Evolutionary conservation across 2,797 vertebrate genomes (phyloP).

Genomic region (Novumbra hubbsi): DNA sequence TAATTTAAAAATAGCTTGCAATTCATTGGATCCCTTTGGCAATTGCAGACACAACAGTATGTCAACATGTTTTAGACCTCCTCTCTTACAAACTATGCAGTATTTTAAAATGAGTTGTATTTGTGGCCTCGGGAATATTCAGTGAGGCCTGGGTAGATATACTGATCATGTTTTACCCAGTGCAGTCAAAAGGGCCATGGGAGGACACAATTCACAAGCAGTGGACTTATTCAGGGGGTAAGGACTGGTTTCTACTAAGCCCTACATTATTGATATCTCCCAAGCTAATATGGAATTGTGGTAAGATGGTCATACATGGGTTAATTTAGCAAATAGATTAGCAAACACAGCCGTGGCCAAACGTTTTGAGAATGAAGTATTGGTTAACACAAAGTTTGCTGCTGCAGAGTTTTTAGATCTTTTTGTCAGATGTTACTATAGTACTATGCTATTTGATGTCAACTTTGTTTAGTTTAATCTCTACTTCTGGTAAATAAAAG

Average conservation of each 20-base stretch:
- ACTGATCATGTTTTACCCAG: neutral
- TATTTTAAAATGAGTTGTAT: constrained; percentile 39
- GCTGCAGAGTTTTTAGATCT: no score
- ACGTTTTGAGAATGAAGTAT: no score
- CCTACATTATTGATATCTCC: no score
- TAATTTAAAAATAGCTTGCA: constrained; percentile 31
- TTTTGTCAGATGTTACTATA: no score
- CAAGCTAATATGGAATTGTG: no score
- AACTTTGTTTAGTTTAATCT: no score
- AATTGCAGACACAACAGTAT: constrained; percentile 41
- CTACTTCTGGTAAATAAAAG: no score
- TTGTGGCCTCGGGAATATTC: constrained; percentile 19
- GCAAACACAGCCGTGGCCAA: no score
- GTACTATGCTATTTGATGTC: no score
- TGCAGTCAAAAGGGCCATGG: neutral
- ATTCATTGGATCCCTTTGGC: constrained; percentile 50
- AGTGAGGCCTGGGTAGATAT: neutral
- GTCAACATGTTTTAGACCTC: constrained; percentile 32
- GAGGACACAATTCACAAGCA: neutral
- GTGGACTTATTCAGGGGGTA: neutral
- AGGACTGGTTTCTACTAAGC: neutral
- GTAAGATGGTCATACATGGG: no score
- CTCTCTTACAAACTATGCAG: constrained; percentile 40
- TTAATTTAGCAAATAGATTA: no score
- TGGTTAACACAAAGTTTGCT: no score